Percentiles rank a stretch among this genome's conserved stretches.
These are phyloP conservation scores for Passer montanus DNA, from an alignment of 2,113 vertebrate species.

Conservation along the genomic window DNA sequence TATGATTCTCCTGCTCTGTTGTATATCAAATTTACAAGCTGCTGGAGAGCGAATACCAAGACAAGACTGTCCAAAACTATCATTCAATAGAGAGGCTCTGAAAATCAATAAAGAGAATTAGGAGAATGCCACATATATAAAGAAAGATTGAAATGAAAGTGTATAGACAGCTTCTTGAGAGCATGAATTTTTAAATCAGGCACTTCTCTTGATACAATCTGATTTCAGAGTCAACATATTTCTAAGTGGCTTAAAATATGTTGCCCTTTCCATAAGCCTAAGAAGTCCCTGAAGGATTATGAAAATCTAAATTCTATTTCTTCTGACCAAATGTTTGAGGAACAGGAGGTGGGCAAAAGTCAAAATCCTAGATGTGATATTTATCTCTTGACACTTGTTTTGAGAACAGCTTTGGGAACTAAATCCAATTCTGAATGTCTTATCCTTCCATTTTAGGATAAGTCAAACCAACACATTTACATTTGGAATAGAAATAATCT, in stretches of 20 bases:
- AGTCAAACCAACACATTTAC: slow-evolving; percentile 1
- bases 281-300: slow-evolving; percentile 10
- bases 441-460: neutral
- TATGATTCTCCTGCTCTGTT: neutral
- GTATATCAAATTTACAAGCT: neutral
- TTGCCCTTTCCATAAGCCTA: slow-evolving; percentile 2
- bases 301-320: slow-evolving; percentile 13
- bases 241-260: slow-evolving; percentile 25
- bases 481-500: neutral
- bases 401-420: neutral
- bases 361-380: neutral
- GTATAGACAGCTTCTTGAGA: neutral
- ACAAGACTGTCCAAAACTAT: neutral
- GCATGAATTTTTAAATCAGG: slow-evolving; percentile 11
- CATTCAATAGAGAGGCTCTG: neutral
- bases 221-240: neutral
- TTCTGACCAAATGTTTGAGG: slow-evolving; percentile 38
- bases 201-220: neutral
- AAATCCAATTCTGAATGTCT: slow-evolving; percentile 10
- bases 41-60: fast-evolving
- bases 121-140: neutral
- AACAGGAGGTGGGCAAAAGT: slow-evolving; percentile 14
- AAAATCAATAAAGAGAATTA: slow-evolving; percentile 6
- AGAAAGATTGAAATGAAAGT: neutral
- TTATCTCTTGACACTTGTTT: slow-evolving; percentile 19